Base-by-base conservation (phyloP, 1,140 invertebrate genomes). In the Leptinotarsa undecemlineata region DNA sequence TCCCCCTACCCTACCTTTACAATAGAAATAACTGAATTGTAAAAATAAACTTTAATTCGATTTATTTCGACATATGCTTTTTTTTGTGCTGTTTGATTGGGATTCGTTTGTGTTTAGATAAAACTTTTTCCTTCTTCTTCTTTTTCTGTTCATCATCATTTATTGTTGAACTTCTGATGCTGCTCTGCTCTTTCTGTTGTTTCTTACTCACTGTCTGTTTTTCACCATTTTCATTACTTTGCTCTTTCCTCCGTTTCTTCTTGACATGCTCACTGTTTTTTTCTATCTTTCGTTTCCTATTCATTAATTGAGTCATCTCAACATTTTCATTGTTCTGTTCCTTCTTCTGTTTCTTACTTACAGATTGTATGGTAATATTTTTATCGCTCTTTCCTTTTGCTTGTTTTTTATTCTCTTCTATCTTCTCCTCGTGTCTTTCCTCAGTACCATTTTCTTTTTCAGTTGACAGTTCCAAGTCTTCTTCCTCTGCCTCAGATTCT, bases 401-500 rank as follows among this genome's bases (percentile, higher is more conserved):
- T 11, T n/a, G 60, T 61, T 61, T 61, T 20, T 19, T 20, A 20
- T 61, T 61, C 20, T 42, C 33, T 42, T 42, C 33, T 42, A 6
- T 42, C 8, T 42, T 42, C 33, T 42, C 33, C 21, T 69, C 15
- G 11, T 71, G 72, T 23, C 6, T 33, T 33, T 23, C 78, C 67
- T 71, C 75, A 75, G 82, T 78, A 48, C 84, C 78, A 42, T 75
- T 69, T 48, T 75, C 69, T 68, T 77, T 78, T 72, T 73, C 89
- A 87, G 17, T 57, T 57, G 51, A 11, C 33, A 11, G 33, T 42
- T 42, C 33, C 1, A 42, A 42, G 73, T 89, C 85, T 71, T 88
- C 87, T 80, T 87, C 87, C 80, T 86, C 86, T 60, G 87, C 73
- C 33, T 74, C 73, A n/a, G 15, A 0, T 17, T 74, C 74, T 21